A percentile compares a stretch with the other conserved stretches of the same genome.
These are phyloP conservation scores for Aporophyla nigra DNA, from an alignment of 2,888 invertebrate genomes.

Conservation along the genomic window DNA sequence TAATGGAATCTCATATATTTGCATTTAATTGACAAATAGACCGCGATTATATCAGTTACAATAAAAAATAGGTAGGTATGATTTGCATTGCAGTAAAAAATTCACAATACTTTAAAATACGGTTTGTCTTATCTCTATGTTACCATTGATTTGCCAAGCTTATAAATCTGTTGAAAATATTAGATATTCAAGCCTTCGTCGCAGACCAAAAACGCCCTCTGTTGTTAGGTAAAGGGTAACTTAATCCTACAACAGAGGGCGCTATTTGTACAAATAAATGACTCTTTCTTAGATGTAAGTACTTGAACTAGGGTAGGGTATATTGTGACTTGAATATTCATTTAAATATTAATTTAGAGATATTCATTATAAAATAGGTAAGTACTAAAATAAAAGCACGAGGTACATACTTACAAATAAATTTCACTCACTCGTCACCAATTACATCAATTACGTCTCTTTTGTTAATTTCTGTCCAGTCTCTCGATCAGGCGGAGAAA, in stretches of 20 bases:
- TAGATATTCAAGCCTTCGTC: neutral
- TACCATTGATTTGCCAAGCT: neutral
- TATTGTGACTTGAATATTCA: neutral
- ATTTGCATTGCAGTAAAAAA: neutral
- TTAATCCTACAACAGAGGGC: constrained; percentile 19
- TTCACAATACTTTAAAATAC: neutral
- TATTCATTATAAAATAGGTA: too few species aligned
- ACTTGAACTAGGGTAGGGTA: too few species aligned
- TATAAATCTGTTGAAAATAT: neutral
- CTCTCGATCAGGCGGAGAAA: neutral
- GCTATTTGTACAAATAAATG: neutral
- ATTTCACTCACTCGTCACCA: neutral
- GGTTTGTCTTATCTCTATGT: neutral
- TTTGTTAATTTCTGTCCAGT: neutral
- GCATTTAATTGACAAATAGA: neutral
- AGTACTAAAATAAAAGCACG: neutral
- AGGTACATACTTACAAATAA: neutral
- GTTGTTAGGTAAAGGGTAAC: neutral
- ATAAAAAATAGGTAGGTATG: neutral
- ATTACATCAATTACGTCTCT: neutral
- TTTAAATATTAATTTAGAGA: neutral
- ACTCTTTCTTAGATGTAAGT: too few species aligned
- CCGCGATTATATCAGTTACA: neutral
- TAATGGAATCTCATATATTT: neutral
- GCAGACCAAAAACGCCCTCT: constrained; percentile 9